A percentile compares a stretch with the other conserved stretches of the same genome.
Conservation (phyloP, 2,113 vertebrate genomes). For the Macquaria australasica region DNA sequence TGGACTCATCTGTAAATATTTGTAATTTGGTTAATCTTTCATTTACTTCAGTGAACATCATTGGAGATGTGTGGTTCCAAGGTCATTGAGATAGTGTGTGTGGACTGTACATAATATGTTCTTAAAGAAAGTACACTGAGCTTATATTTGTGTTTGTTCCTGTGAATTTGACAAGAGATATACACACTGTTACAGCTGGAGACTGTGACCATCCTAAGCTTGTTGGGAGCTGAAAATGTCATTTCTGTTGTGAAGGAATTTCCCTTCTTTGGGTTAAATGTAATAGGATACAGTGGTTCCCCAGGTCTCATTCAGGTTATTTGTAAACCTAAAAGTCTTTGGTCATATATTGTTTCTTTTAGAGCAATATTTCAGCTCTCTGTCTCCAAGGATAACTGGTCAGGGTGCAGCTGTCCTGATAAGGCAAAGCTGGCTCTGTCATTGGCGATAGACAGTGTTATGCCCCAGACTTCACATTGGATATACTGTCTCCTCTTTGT, state of each 20-base stretch:
- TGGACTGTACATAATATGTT: background rate
- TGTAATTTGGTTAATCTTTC: constrained; percentile 73
- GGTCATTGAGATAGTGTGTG: background rate
- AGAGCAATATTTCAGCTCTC: too few species aligned
- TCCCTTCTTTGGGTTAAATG: too few species aligned
- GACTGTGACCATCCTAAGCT: background rate
- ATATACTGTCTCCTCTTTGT: too few species aligned
- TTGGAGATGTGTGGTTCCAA: background rate
- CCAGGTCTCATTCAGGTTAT: too few species aligned
- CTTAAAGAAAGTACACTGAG: background rate
- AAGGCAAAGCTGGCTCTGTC: too few species aligned
- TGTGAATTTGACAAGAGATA: background rate
- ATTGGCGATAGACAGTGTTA: too few species aligned
- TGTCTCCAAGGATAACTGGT: too few species aligned
- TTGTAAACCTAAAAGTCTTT: too few species aligned
- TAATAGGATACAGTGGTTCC: too few species aligned
- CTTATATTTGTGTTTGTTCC: background rate
- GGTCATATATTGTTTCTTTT: too few species aligned
- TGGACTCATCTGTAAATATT: constrained; percentile 70
- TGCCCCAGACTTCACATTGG: too few species aligned
- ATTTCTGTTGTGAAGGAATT: background rate
- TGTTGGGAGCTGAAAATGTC: background rate
- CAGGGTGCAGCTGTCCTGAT: too few species aligned
- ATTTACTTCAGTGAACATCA: background rate
- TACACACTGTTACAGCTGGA: background rate